These are phyloP conservation scores for Pseudocheirus occidentalis DNA, from an alignment of 2,797 vertebrate genomes.

Conservation along the genomic window DNA sequence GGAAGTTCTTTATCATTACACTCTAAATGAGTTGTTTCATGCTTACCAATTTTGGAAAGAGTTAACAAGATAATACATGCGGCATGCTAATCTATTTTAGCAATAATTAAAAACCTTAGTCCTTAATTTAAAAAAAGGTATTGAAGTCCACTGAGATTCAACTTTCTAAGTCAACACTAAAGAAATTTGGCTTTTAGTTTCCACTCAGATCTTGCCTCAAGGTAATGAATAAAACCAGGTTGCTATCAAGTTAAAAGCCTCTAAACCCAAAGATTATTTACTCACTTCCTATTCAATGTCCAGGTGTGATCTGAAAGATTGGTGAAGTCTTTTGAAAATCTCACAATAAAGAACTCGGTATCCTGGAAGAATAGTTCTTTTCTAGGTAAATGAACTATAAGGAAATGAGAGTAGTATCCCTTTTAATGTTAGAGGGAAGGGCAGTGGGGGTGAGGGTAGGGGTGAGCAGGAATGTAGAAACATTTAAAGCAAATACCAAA, in stretches of 20 bases:
- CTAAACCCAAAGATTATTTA: not conserved
- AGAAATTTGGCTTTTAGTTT: not conserved
- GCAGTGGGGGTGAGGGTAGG: no score
- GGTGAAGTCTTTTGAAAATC: conserved; percentile 9
- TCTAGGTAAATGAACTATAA: conserved; percentile 21
- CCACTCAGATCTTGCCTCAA: conserved; percentile 4
- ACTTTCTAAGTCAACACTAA: conserved; percentile 32
- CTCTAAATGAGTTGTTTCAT: not conserved
- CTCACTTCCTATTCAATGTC: conserved; percentile 18
- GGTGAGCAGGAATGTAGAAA: not conserved
- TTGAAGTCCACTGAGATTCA: not conserved
- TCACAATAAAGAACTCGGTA: not conserved
- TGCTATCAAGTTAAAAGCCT: conserved; percentile 44
- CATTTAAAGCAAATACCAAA: not conserved
- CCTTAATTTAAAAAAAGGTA: not conserved
- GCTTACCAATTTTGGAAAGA: not conserved
- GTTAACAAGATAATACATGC: not conserved
- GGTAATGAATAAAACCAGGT: conserved; percentile 7
- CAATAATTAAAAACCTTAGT: conserved; percentile 16
- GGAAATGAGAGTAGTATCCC: not conserved
- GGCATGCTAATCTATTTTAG: not conserved
- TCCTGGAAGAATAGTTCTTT: not conserved
- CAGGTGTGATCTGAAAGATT: not conserved
- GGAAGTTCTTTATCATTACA: not conserved
- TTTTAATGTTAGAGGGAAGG: not conserved